phyloP scores from a whole-genome alignment of 2,113 vertebrate species.

The Pachypanchax playfairii region DNA sequence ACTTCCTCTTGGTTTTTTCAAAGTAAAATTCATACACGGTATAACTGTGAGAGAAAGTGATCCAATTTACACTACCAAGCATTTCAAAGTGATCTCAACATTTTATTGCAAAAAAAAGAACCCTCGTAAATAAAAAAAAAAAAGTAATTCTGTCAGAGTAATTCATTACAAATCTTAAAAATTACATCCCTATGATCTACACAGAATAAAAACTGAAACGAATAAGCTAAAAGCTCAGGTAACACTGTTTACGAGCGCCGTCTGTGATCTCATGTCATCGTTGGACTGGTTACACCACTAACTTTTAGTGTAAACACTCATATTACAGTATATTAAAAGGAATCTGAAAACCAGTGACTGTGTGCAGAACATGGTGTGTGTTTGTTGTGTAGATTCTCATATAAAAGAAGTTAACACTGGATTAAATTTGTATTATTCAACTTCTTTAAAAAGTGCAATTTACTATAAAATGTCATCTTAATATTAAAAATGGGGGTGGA shows the following conservation, averaged over 20 bases:
- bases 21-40: too few relatives aligned
- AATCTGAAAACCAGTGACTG: conserved; percentile 27
- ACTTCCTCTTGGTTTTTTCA: too few relatives aligned
- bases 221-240: conserved; percentile 43
- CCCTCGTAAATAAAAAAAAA: not conserved
- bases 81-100: conserved; percentile 10
- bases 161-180: too few relatives aligned
- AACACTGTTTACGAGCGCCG: conserved; percentile 27
- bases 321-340: conserved; percentile 46
- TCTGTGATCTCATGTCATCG: conserved; percentile 21
- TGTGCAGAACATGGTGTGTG: conserved; percentile 8
- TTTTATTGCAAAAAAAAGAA: not conserved
- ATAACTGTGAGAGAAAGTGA: conserved; percentile 33
- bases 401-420: too few relatives aligned
- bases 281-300: conserved; percentile 11
- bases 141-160: too few relatives aligned
- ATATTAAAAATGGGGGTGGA: too few relatives aligned
- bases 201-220: not conserved
- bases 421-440: too few relatives aligned
- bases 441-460: not conserved
- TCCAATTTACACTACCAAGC: conserved; percentile 61
- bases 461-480: too few relatives aligned
- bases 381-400: too few relatives aligned
- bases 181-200: not conserved
- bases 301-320: conserved; percentile 48